Evolutionary conservation across 2,113 vertebrate genomes (phyloP), one percentile per base, ranked within the genome.

Genomic region (Budorcas taxicolor): DNA sequence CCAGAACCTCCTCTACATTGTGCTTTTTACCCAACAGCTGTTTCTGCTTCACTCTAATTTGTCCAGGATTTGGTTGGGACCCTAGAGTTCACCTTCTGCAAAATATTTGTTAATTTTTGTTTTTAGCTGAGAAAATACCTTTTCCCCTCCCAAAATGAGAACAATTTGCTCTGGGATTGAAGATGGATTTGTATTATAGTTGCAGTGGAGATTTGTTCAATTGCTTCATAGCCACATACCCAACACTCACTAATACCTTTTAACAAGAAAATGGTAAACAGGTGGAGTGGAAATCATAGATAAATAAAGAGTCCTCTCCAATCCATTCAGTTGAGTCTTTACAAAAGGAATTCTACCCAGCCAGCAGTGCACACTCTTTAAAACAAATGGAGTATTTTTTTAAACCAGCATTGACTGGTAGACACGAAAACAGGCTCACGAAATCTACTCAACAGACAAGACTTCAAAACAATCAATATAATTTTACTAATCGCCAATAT

Each of bases 1-100:
- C 60, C 67, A 97, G 97, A 92, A 96, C 98, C 98, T 95, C 93
- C 86, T 85, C 90, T 43, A 87, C 86, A 86, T 86, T 36, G 86
- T 96, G 86, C 55, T 4, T 89, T 95, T 91, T 90, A 96, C 90
- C 93, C 96, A 92, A 96, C 99, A 99, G 98, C 98, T 99, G 99
- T 98, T 99, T 99, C 98, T 99, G 98, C 96, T 99, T 99, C 98
- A 29, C 97, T 98, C 96, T 99, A 99, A 99, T 99, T 99, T 99
- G 98, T 99, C 99, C 98, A 98, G 98, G 98, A 99, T 99, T 99
- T 98, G 19, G 3, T 98, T 90, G 98, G 96, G 98, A 98, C 98
- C 98, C 98, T 91, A 86, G 96, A 98, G 95, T 98, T 99, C 98
- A 98, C 98, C 98, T 98, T 98, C 98, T 98, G 97, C 94, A 97